Evolutionary conservation across 2,113 vertebrate genomes (phyloP).

Genomic region (Psittacula cyanocephala): DNA sequence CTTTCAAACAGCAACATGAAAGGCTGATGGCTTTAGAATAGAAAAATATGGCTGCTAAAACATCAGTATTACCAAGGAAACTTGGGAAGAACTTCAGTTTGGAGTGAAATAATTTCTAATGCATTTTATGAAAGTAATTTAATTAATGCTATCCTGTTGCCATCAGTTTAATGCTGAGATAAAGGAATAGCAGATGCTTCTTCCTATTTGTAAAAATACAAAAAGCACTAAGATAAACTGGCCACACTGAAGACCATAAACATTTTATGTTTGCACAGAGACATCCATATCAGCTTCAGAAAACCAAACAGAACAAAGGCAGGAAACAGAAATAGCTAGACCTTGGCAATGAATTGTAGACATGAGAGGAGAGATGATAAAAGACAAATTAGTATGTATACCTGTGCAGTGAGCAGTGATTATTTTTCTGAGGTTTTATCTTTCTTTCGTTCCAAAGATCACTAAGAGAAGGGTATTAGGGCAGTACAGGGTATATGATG

Average conservation of each 20-base stretch:
- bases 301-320: neutral
- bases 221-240: neutral
- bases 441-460: neutral
- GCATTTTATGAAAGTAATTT: neutral
- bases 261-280: neutral
- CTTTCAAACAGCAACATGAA: neutral
- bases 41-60: neutral
- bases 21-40: neutral
- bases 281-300: neutral
- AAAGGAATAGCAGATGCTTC: neutral
- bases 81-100: neutral
- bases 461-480: neutral
- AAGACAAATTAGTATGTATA: neutral
- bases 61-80: neutral
- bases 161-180: neutral
- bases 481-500: neutral
- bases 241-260: neutral
- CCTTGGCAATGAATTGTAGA: neutral
- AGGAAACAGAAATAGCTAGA: neutral
- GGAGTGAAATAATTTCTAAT: neutral
- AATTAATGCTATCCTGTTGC: neutral
- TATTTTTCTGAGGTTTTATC: slow-evolving; percentile 5
- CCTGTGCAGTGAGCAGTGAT: neutral
- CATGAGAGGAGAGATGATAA: neutral
- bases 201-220: neutral